Base-by-base conservation (phyloP, 2,113 vertebrate species). In the Thryonomys swinderianus region DNA sequence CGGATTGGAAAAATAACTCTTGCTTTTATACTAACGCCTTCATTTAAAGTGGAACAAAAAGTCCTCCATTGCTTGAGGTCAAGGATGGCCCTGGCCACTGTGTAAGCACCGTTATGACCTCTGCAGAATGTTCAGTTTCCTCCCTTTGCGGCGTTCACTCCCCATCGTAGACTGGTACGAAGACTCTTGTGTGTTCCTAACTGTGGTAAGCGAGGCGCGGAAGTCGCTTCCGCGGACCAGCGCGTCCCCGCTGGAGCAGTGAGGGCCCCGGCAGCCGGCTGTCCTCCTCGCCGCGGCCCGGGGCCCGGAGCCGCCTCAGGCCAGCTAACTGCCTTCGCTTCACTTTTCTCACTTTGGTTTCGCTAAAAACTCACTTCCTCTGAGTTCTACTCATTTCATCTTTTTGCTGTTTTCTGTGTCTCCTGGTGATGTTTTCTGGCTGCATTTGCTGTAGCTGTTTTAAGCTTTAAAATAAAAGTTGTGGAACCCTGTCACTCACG, bases 381-480 rank as follows among this genome's bases (percentile, higher is more conserved):
- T 85, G 32, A 79, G 51, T 93, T 79, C 48, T 84, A 30, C 21
- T 11, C 79, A 80, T 57, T 64, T 61, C 48, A 67, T 76, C 51
- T 37, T 85, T 93, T 62, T 61, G 74, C 76, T 64, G 18, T 79
- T 91, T 80, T 87, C 45, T 91, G 16, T 55, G 55, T 88, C 23
- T 45, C 64, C 57, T 55, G 34, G 59, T 64, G 10, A 64, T 51
- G 23, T 25, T 66, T 71, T 62, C 17, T 20, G 34, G 13, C n/a
- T 66, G 20, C 5, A 78, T 66, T 90, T 2, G 10, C 21, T 90
- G 16, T 57, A 42, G 6, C 30, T 82, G 23, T 48, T 57, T 89
- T 55, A 96, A 81, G 11, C 71, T 93, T 74, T 88, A 73, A 81
- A 81, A 78, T 61, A 84, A 91, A 91, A 48, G 14, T 71, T 27